phyloP scores from a whole-genome alignment of 2,888 invertebrate genomes.

The Mellilla xanthometata region DNA sequence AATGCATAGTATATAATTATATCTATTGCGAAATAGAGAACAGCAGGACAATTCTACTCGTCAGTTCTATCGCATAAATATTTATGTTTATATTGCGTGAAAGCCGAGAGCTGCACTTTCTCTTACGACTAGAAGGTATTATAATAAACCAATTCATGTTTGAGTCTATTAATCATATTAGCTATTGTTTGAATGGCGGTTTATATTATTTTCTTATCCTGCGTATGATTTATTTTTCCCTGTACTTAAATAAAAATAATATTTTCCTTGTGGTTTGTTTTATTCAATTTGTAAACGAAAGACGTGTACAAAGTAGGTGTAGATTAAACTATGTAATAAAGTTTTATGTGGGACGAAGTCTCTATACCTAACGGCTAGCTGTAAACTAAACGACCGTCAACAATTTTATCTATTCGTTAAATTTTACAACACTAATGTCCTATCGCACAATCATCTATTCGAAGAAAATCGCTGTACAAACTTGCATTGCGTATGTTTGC shows the following conservation, averaged over 20 bases:
- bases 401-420: not conserved
- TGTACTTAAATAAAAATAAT: not conserved
- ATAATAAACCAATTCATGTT: constrained; percentile 9
- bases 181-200: not conserved
- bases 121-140: not conserved
- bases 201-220: not conserved
- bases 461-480: constrained; percentile 5
- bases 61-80: constrained; percentile 8
- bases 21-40: constrained; percentile 27
- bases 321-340: no score
- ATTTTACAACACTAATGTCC: not conserved
- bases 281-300: no score
- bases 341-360: no score
- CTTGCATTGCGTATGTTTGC: constrained; percentile 28
- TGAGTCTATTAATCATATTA: no score
- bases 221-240: no score
- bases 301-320: no score
- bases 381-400: no score
- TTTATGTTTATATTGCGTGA: constrained; percentile 14
- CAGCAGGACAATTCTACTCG: constrained; percentile 21
- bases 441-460: not conserved
- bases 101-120: constrained; percentile 14
- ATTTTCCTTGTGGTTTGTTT: no score
- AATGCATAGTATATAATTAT: constrained; percentile 13
- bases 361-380: no score